These are phyloP conservation scores for Deroplatys truncata DNA, from an alignment of 2,888 invertebrate species.

Conservation along the genomic window DNA sequence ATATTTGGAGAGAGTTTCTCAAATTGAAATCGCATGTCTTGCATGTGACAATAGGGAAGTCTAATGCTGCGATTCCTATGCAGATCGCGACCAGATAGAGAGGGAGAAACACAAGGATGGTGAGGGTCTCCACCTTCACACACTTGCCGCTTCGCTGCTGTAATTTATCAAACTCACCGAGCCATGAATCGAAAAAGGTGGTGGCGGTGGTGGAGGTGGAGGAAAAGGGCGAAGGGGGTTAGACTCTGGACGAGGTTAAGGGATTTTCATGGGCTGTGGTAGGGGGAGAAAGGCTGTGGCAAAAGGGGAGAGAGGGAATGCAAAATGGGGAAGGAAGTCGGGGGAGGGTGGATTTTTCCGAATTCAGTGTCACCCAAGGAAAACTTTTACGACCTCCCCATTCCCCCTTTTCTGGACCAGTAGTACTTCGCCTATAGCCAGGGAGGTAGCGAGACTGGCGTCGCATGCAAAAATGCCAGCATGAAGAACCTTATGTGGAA, in stretches of 20 bases:
- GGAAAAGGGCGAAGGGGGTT: background rate
- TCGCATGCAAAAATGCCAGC: slow-evolving; percentile 3
- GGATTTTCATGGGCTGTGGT: background rate
- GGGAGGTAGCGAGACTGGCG: background rate
- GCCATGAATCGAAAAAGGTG: slow-evolving; percentile 19
- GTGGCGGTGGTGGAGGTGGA: background rate
- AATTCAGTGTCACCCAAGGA: slow-evolving; percentile 11
- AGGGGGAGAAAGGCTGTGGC: background rate
- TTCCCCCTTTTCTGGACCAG: background rate
- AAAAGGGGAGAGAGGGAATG: background rate
- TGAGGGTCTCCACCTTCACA: slow-evolving; percentile 1
- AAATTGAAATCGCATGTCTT: background rate
- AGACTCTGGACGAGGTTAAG: background rate
- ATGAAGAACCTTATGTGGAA: background rate
- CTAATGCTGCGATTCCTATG: slow-evolving; percentile 13
- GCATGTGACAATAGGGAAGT: background rate
- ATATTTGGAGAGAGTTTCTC: background rate
- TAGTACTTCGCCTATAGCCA: background rate
- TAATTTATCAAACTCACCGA: slow-evolving; percentile 26
- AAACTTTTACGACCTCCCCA: slow-evolving; percentile 8
- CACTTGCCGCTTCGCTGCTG: slow-evolving; percentile 21
- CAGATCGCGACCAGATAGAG: slow-evolving; percentile 17
- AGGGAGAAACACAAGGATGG: background rate
- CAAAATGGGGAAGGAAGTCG: background rate
- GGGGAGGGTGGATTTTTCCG: background rate